Evolutionary conservation across 2,797 vertebrate species (phyloP).

Genomic region (Echeneis naucrates): DNA sequence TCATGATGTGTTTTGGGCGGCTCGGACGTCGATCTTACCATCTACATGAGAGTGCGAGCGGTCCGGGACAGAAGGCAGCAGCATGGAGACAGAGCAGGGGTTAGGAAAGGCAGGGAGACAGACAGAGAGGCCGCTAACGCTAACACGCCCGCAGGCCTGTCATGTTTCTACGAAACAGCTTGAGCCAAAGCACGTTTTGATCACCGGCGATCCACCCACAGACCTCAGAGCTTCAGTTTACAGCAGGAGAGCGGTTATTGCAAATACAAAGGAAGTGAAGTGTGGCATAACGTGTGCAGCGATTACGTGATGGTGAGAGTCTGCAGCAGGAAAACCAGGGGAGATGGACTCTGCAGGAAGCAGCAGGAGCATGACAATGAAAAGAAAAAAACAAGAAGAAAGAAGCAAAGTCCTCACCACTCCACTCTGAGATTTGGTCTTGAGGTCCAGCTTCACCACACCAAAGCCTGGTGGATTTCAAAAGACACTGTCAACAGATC

Average conservation of each 20-base stretch:
- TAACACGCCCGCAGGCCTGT: constrained; percentile 20
- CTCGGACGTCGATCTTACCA: constrained; percentile 76
- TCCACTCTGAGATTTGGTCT: constrained; percentile 94
- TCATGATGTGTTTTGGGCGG: constrained; percentile 3
- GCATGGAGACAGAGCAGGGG: constrained; percentile 74
- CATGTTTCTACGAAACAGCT: constrained; percentile 40
- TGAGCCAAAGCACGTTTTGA: constrained; percentile 34
- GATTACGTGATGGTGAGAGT: neutral
- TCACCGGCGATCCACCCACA: constrained; percentile 16
- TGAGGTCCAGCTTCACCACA: constrained; percentile 94
- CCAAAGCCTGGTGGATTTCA: constrained; percentile 89
- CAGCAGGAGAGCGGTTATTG: constrained; percentile 9
- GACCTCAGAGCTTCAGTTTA: constrained; percentile 25
- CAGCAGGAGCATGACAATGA: neutral
- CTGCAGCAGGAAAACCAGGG: neutral
- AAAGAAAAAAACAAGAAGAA: neutral
- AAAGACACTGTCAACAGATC: neutral
- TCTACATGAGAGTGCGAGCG: constrained; percentile 69
- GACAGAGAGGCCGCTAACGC: constrained; percentile 41
- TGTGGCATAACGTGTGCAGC: neutral
- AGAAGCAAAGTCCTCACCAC: constrained; percentile 90
- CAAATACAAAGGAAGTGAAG: neutral
- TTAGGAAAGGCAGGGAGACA: constrained; percentile 62
- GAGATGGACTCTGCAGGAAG: neutral
- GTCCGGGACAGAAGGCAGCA: constrained; percentile 62